Conservation (phyloP, 1,140 invertebrate genomes). For the Tyrophagus putrescentiae region DNA sequence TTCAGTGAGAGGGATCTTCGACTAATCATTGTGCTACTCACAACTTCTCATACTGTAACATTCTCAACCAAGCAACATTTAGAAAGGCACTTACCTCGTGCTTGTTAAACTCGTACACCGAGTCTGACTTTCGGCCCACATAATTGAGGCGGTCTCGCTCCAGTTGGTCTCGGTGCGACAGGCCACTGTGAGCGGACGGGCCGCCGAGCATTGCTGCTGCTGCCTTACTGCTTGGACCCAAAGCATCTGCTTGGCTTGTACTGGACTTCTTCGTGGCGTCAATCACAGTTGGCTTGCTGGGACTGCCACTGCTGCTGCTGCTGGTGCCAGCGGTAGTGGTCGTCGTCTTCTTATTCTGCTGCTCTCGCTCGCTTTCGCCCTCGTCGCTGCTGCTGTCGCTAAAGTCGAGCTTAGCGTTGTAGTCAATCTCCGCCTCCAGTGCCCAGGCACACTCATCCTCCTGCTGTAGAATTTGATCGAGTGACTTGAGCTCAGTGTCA, state of each 20-base stretch:
- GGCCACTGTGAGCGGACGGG: too few species aligned
- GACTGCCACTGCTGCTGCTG: not conserved
- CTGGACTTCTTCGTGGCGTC: too few species aligned
- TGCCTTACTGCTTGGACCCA: too few species aligned
- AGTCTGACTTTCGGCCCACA: conserved; percentile 4
- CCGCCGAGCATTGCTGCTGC: too few species aligned
- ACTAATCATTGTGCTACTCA: conserved; percentile 17
- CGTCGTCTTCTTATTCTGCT: conserved; percentile 19
- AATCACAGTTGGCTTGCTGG: too few species aligned
- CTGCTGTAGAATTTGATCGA: conserved; percentile 67
- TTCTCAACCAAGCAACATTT: not conserved
- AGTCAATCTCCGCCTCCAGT: conserved; percentile 80
- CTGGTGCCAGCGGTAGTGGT: not conserved
- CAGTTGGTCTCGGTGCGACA: too few species aligned
- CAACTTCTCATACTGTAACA: too few species aligned
- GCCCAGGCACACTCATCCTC: conserved; percentile 61
- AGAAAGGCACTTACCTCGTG: not conserved
- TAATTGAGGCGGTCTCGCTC: not conserved
- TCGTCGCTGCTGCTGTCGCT: conserved; percentile 44
- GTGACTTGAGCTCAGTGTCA: conserved; percentile 72
- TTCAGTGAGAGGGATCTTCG: not conserved
- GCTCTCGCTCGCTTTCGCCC: conserved; percentile 47
- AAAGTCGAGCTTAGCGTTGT: conserved; percentile 83
- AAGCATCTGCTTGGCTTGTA: too few species aligned
- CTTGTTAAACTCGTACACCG: conserved; percentile 2